Evolutionary conservation across 2,797 vertebrate genomes (phyloP), one percentile per base, ranked within the genome.

Genomic region (Siniperca obscura): DNA sequence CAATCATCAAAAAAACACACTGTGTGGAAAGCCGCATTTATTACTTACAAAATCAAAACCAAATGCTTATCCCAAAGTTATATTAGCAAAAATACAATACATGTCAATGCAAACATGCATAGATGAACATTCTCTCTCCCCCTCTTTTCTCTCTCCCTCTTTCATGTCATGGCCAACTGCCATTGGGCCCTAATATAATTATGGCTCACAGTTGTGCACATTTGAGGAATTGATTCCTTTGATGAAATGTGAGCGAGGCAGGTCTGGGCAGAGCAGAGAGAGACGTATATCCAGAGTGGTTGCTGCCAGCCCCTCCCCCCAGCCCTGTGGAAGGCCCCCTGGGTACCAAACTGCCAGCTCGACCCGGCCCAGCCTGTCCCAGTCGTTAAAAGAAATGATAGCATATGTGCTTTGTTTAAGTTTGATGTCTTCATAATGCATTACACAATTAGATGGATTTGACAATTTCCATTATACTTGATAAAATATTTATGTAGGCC

Each of bases 381-480:
- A 61, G 96, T 98, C 97, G 96, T 98, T 98, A 98, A 98, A 97
- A 97, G 97, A 98, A 99, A 99, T 98, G 97, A 99, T 98, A 98
- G 97, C 98, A 97, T 97, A 98, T 99, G 98, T 98, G 98, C 97
- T 98, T 98, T 98, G 98, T 98, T 99, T 99, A 98, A 99, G 97
- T 98, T 98, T 98, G 97, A 99, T 99, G 97, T 98, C 98, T 98
- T 97, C 96, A 96, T 99, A 99, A 99, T 98, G 97, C 97, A 99
- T 99, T 98, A 98, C 97, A 98, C 98, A 99, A 99, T 99, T 99
- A 99, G 97, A 99, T 98, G 99, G 98, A 99, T 99, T 99, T 99
- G 98, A 99, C 98, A 99, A 99, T 98, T 99, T 99, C 98, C 98
- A 99, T 99, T 99, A 99, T 97, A 97, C 97, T 98, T 99, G 97